Evolutionary conservation across 2,888 invertebrate genomes (phyloP).

Genomic region (Orchesellides sinensis): DNA sequence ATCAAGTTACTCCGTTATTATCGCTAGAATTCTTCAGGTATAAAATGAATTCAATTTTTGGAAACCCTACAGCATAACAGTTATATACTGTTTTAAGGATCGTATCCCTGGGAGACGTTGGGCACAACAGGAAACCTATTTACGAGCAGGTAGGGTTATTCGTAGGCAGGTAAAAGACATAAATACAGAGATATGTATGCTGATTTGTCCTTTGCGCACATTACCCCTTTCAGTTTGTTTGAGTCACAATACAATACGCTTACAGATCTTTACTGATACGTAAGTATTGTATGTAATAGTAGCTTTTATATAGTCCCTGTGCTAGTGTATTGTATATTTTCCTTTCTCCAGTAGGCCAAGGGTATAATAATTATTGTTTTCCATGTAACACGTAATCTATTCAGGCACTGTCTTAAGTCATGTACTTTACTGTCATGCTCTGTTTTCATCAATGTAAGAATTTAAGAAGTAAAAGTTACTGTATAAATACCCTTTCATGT

Average conservation of each 20-base stretch:
- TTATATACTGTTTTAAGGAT: background rate
- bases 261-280: no score
- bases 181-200: no score
- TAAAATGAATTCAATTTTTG: background rate
- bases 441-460: background rate
- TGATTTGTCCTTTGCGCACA: no score
- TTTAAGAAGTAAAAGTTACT: background rate
- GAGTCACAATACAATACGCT: no score
- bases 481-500: background rate
- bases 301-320: background rate
- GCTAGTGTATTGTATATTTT: no score
- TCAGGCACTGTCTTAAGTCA: background rate
- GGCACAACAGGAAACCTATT: background rate
- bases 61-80: background rate
- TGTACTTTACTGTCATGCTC: background rate
- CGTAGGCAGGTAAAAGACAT: no score
- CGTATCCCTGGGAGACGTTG: background rate
- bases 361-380: background rate
- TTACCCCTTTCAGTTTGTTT: background rate
- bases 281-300: no score
- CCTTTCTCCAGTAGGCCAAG: constrained; percentile 10
- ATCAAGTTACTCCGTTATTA: no score
- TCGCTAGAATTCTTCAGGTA: background rate
- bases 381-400: background rate
- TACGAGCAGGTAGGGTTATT: background rate